phyloP scores from a whole-genome alignment of 2,888 invertebrate species.

The Desoria tigrina region DNA sequence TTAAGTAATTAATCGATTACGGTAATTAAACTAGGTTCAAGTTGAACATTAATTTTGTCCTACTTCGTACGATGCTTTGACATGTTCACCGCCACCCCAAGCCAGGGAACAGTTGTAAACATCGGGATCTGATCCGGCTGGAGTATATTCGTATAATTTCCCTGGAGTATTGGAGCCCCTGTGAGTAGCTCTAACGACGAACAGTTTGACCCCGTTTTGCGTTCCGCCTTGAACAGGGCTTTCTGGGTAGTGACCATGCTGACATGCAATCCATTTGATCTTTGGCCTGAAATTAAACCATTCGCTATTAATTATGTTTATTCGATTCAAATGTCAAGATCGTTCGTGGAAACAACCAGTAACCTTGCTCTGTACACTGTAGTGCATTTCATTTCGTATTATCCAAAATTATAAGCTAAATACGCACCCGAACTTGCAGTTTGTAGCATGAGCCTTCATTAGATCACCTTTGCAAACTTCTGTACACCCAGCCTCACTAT shows the following conservation, averaged over 20 bases:
- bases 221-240: constrained; percentile 2
- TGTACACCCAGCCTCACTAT: constrained; percentile 3
- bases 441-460: constrained; percentile 14
- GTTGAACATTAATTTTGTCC: neutral
- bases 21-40: neutral
- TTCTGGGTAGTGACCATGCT: neutral
- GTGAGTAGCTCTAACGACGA: constrained; percentile 3
- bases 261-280: constrained; percentile 12
- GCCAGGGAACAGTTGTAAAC: neutral
- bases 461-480: neutral
- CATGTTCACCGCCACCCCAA: constrained; percentile 13
- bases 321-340: no score
- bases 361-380: no score
- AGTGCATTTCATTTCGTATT: no score
- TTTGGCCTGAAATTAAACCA: constrained; percentile 14
- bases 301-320: no score
- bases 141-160: constrained; percentile 15
- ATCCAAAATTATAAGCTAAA: no score
- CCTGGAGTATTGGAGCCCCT: constrained; percentile 12
- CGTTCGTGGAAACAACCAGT: neutral
- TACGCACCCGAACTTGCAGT: constrained; percentile 19
- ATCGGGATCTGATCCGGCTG: neutral
- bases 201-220: constrained; percentile 8
- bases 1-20: neutral
- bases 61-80: constrained; percentile 7